Evolutionary conservation across 37 sponge, comb jelly and placozoan genomes (phyloP), one percentile per base, ranked within the genome.

Genomic region (Spongia lamella): DNA sequence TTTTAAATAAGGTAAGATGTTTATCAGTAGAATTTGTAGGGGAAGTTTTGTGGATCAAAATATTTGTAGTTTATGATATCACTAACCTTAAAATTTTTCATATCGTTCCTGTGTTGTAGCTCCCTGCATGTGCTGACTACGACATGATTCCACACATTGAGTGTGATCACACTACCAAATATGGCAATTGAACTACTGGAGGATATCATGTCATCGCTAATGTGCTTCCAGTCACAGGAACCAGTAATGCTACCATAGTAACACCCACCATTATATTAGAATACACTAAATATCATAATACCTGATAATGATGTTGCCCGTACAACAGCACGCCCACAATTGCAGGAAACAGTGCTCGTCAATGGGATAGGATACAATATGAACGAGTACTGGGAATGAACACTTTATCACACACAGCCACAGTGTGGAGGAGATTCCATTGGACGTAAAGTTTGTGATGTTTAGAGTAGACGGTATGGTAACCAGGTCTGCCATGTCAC

Each of bases 261-360:
- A 26, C 60, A 27, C 14, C 13, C 14, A 27, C 59, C n/a, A n/a
- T n/a, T n/a, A n/a, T n/a, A 57, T 57, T 26, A 57, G 27, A 4
- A 71, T n/a, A 2, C 53, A 54, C 9, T 32, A 21, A 17, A 68
- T 30, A 38, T 34, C 57, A 56, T 59, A 79, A 1, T 53, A 81
- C 90, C 82, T 81, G 32, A 85, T 54, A 40, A 85, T 81, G 61
- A 90, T 24, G 37, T 90, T 86, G 0, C 90, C 90, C 38, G 82
- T 79, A 61, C 73, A 68, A 19, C 78, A 61, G 51, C 73, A 76
- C 1, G 64, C 90, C 86, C 86, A 90, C 7, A 90, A 15, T 61
- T 90, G 86, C 16, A 84, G 39, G 73, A 56, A 90, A 61, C 27
- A 39, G 5, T 36, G 39, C 14, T 73, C 74, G 43, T 71, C 77